A percentile compares a stretch with the other conserved stretches of the same genome.
These are phyloP conservation scores for Drosophila yakuba DNA, from an alignment of 1,140 invertebrate genomes.

Conservation along the genomic window DNA sequence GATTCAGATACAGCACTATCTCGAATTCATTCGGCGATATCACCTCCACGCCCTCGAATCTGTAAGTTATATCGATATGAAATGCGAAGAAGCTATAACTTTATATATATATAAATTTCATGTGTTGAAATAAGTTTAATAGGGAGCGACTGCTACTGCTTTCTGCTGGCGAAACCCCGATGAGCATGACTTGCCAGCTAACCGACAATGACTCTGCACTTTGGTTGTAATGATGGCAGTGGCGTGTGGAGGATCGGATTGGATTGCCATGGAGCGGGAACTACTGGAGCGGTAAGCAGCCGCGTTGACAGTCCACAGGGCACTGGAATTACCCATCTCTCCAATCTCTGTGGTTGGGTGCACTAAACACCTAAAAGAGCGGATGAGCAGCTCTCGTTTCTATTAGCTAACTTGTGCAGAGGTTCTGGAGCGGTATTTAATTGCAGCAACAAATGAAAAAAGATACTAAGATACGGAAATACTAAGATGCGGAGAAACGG, in stretches of 20 bases:
- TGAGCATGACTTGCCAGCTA: constrained; percentile 53
- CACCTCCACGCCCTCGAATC: constrained; percentile 95
- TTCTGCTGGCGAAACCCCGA: neutral
- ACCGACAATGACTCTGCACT: constrained; percentile 54
- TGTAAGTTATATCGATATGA: constrained; percentile 1
- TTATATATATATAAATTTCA: too few relatives aligned
- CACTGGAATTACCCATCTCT: constrained; percentile 44
- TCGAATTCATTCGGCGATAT: constrained; percentile 96
- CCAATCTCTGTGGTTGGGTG: neutral
- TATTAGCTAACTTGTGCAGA: neutral
- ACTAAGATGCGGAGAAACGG: too few relatives aligned
- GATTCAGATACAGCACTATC: constrained; percentile 97
- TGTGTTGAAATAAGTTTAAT: neutral
- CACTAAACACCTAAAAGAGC: neutral
- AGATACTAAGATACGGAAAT: too few relatives aligned
- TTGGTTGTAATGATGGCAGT: constrained; percentile 30
- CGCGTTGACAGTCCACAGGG: constrained; percentile 42
- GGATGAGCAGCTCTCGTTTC: too few relatives aligned
- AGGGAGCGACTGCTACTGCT: neutral
- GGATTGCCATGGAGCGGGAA: neutral
- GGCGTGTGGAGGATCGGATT: neutral
- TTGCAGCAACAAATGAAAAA: too few relatives aligned
- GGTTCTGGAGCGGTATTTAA: too few relatives aligned
- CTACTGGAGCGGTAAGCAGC: constrained; percentile 1
- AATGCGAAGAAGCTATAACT: too few relatives aligned